Percentiles rank a stretch among this genome's conserved stretches.
Conservation (phyloP, 2,113 vertebrate genomes). For the Silurus asotus region DNA sequence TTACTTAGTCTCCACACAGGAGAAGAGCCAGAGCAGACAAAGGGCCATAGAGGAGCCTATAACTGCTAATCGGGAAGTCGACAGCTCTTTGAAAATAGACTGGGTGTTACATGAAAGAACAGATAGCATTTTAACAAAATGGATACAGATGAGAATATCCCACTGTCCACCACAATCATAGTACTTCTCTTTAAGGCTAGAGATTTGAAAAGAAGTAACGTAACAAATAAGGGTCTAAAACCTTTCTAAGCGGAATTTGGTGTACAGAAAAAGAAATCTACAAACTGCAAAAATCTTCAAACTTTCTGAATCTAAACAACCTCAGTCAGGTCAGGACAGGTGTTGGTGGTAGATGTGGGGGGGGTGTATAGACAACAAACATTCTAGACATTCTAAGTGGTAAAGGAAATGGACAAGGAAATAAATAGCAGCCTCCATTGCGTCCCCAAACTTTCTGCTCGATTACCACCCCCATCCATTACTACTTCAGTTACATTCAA, state of each 20-base stretch:
- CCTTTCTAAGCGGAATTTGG: not conserved
- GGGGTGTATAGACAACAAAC: conserved; percentile 10
- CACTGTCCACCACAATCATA: not conserved
- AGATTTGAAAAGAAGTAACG: not conserved
- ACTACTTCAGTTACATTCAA: conserved; percentile 40
- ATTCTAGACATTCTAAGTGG: conserved; percentile 42
- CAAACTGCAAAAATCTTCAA: not conserved
- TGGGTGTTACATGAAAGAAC: conserved; percentile 40
- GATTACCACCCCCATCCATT: conserved; percentile 45
- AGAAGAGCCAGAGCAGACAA: conserved; percentile 26
- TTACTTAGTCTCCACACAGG: conserved; percentile 11
- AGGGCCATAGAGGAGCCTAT: conserved; percentile 32
- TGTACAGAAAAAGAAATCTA: not conserved
- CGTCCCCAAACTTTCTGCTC: conserved; percentile 36
- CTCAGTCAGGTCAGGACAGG: conserved; percentile 47
- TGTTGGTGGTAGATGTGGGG: not conserved
- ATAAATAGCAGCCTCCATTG: conserved; percentile 32
- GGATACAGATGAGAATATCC: conserved; percentile 41
- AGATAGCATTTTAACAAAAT: conserved; percentile 43
- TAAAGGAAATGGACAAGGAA: conserved; percentile 46
- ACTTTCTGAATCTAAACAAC: conserved; percentile 24
- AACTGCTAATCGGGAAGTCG: conserved; percentile 43
- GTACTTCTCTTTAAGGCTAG: not conserved
- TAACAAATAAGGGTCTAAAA: not conserved
- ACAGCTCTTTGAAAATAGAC: conserved; percentile 27